These are phyloP conservation scores for Megaleporinus macrocephalus DNA, from an alignment of 2,113 vertebrate genomes.

Conservation along the genomic window DNA sequence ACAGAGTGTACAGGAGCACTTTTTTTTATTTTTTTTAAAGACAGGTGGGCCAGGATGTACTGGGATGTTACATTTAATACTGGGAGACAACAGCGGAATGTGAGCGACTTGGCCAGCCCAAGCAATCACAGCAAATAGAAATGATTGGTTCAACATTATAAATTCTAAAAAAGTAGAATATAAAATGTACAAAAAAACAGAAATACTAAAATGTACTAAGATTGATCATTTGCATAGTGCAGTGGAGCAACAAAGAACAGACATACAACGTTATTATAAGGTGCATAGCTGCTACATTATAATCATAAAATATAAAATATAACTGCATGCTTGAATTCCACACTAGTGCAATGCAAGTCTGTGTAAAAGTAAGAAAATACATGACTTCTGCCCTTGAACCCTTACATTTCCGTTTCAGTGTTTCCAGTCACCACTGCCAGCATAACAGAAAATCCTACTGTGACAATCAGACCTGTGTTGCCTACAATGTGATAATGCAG, in stretches of 20 bases:
- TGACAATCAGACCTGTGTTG: neutral
- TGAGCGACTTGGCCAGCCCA: neutral
- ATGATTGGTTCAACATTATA: neutral
- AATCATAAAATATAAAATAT: too few relatives aligned
- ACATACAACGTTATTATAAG: too few relatives aligned
- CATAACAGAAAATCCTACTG: neutral
- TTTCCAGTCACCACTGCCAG: neutral
- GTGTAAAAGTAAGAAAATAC: neutral
- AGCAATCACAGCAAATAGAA: neutral
- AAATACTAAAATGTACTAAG: too few relatives aligned
- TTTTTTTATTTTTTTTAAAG: conserved; percentile 42
- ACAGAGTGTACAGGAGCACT: conserved; percentile 10
- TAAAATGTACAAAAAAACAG: too few relatives aligned
- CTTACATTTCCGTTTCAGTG: neutral
- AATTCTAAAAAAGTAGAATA: neutral
- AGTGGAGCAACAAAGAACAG: too few relatives aligned
- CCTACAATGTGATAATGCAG: neutral
- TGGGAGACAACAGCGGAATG: neutral
- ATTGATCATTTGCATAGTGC: too few relatives aligned
- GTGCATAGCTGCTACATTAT: too few relatives aligned
- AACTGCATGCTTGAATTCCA: too few relatives aligned
- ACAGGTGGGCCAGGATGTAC: neutral
- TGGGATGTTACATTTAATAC: neutral
- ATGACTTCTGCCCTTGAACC: neutral
- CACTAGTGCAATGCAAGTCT: neutral